These are phyloP conservation scores for Pionites leucogaster DNA, from an alignment of 2,113 vertebrate species.

Conservation along the genomic window DNA sequence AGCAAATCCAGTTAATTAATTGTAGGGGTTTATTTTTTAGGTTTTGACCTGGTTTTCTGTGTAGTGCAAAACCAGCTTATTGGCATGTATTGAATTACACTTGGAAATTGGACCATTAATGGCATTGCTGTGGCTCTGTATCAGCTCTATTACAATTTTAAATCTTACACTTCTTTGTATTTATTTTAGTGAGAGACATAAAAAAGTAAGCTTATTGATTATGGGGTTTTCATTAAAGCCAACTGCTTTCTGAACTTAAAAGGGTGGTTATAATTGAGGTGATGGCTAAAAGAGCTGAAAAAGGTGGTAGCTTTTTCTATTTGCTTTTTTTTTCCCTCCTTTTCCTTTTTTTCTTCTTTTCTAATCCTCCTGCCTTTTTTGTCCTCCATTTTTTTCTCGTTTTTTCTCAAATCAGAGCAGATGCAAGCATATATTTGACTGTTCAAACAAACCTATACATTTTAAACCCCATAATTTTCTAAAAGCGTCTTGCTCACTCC, in stretches of 20 bases:
- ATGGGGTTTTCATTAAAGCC: neutral
- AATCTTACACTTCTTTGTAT: conserved; percentile 27
- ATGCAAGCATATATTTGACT: neutral
- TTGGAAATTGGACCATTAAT: conserved; percentile 48
- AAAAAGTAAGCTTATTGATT: conserved; percentile 18
- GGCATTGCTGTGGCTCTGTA: conserved; percentile 30
- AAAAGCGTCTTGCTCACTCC: neutral
- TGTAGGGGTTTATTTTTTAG: neutral
- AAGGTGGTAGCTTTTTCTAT: neutral
- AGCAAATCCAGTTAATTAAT: neutral
- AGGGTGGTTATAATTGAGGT: neutral
- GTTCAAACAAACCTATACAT: neutral
- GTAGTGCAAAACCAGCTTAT: neutral
- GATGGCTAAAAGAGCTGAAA: neutral
- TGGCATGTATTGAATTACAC: conserved; percentile 36
- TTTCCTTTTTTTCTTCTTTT: neutral
- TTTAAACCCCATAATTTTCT: neutral
- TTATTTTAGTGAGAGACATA: conserved; percentile 55
- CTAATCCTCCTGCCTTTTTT: neutral
- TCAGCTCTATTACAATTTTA: conserved; percentile 26
- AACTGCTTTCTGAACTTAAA: neutral
- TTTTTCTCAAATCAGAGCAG: neutral
- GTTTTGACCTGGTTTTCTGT: conserved; percentile 41
- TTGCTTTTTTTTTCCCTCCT: neutral
- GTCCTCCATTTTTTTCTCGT: neutral